These are phyloP conservation scores for Myiopsitta monachus DNA, from an alignment of 2,113 vertebrate genomes.

Conservation along the genomic window DNA sequence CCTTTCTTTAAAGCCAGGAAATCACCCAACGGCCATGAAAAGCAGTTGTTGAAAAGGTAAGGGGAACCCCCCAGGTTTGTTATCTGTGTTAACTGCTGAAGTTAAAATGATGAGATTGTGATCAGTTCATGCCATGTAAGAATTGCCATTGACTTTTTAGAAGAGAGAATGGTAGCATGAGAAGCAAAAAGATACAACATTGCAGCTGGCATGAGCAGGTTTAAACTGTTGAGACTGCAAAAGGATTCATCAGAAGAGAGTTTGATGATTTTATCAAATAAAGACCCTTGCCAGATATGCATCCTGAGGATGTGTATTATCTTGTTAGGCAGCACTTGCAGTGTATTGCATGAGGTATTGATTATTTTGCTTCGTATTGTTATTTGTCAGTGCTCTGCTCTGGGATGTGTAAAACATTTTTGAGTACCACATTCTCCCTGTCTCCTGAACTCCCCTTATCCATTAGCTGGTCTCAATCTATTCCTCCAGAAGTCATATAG, in stretches of 20 bases:
- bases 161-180: neutral
- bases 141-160: neutral
- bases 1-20: neutral
- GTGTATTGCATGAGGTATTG: neutral
- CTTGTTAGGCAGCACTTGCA: neutral
- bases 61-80: neutral
- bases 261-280: neutral
- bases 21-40: accelerated
- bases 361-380: neutral
- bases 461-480: neutral
- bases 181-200: neutral
- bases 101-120: neutral
- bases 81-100: neutral
- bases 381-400: neutral
- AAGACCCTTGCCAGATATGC: neutral
- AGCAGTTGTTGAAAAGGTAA: neutral
- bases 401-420: neutral
- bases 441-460: neutral
- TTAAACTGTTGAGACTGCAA: neutral
- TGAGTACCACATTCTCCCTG: neutral
- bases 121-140: neutral
- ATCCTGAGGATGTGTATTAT: neutral
- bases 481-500: neutral
- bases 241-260: neutral
- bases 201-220: neutral